Evolutionary conservation across 1,140 invertebrate species (phyloP), one percentile per base, ranked within the genome.

Genomic region (Aphidius gifuensis): DNA sequence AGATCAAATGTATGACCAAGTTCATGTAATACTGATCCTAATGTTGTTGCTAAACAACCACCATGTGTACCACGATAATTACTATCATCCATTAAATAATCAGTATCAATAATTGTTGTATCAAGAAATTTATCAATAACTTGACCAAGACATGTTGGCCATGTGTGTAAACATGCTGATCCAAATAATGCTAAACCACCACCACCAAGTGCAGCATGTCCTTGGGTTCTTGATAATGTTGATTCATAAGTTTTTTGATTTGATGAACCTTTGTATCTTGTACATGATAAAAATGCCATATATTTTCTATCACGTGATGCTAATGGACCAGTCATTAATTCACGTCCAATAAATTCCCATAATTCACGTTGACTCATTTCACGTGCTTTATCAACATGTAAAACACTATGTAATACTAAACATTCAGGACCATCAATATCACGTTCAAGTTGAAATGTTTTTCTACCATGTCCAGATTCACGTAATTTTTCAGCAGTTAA

Each of bases 1-100:
- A 98, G 84, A 80, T 97, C 93, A 77, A 98, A 96, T 2, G 92
- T 94, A 75, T 98, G 96, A 9, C 93, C 94, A 49, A 98, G 78
- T 83, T 98, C 96, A 80, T 98, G 96, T 40, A 95, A 87, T 6
- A 93, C 89, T n/a, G 94, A 92, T 5, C 96, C 96, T 42, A 98
- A 78, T 16, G 92, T 94, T 9, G 94, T 96, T 5, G 93, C 90
- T 81, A 92, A 93, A 72, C 94, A 95, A 38, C 92, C 92, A 58
- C 93, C 94, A 68, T 88, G 85, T 1, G 90, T 93, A 8, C 90
- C 88, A 57, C 92, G 86, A 73, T 92, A 93, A 66, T 91, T 91
- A 77, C 92, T 95, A 70, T 95, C 93, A 79, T 96, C 92, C 87
- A 94, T 92, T 57, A 92, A 83, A 50, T 85, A 78, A 51, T 80